Evolutionary conservation across 2,113 vertebrate species (phyloP), one percentile per base, ranked within the genome.

Genomic region (Muntiacus reevesi): DNA sequence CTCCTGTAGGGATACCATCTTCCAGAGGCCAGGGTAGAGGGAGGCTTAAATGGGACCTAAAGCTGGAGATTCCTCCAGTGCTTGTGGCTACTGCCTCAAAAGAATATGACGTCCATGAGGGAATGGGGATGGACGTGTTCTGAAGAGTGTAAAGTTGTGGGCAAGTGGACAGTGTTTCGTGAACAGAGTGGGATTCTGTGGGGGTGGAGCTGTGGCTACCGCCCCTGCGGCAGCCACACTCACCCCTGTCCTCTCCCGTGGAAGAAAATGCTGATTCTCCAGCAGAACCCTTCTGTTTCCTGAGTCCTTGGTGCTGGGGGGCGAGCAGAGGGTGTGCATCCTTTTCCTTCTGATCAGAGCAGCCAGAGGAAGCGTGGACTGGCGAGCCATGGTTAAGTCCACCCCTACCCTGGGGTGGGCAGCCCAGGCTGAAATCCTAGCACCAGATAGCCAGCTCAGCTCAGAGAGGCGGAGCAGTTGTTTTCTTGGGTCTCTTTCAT

Each of bases 161-260:
- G 45, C n/a, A 7, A 25, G 47, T 13, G 64, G 17, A 8, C 15
- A 3, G 13, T 17, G 57, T 71, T 54, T 40, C 13, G 0, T 10
- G 43, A 40, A 62, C 74, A 50, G 79, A 6, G 30, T 21, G 43
- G 79, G 27, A 8, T 16, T 30, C 28, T 8, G 3, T 50, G 88
- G 5, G 28, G 23, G 13, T 5, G 1, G 87, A 5, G 21, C n/a
- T 14, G 11, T 0, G 7, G 40, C 64, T 40, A 9, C 81, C n/a
- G 27, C 36, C 33, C 40, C 60, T 6, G 8, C 2, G 2, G 28
- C 3, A 9, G 59, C 43, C 36, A 3, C 0, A 1, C 23, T 3
- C 16, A 60, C 30, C 27, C 5, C 4, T 47, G 19, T n/a, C 52
- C 19, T 23, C 91, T 89, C n/a, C 36, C 2, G 0, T 2, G 87